Base-by-base conservation (phyloP, 1,140 invertebrate genomes). In the Cyclina sinensis region DNA sequence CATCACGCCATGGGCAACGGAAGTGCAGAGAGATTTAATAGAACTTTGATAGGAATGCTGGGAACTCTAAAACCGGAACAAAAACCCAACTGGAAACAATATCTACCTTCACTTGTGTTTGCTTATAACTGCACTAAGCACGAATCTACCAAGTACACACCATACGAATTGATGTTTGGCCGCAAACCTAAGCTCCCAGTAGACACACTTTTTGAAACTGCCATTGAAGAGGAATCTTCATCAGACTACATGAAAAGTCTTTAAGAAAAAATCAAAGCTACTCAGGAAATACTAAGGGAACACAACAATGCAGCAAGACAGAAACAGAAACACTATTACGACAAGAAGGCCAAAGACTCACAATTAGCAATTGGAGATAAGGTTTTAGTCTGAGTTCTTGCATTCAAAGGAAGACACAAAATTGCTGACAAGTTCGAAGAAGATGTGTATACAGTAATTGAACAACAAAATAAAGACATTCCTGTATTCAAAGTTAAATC, bases 51-150 rank as follows among this genome's bases (percentile, higher is more conserved):
- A 1, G 65, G 51, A 21, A 90, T 88, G 81, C 51, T 90, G 14
- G 80, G 86, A 37, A 88, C 89, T 18, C 54, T 90, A n/a, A 32
- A 88, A 27, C 37, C 39, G 12, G 11, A 76, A 14, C 74, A 91
- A 43, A 90, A 90, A 57, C 21, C 1, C 16, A 65, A 90, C 39
- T 91, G 89, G 89, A 81, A 85, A 39, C 76, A 59, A 0, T 83
- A 90, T 76, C 43, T 91, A 16, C 24, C 21, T 16, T 68, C 81
- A 18, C n/a, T 91, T 4, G 85, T 86, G 2, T 85, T 83, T 79
- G 79, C 86, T 14, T 90, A 91, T 48, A 91, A 91, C 73, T 90
- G 43, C 21, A 90, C 86, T 4, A n/a, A 5, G 18, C 90, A 91
- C 68, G 85, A 90, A 37, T 70, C 79, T 0, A 91, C 89, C 24